Evolutionary conservation across 2,797 vertebrate genomes (phyloP).

Genomic region (Myripristis jacobus): DNA sequence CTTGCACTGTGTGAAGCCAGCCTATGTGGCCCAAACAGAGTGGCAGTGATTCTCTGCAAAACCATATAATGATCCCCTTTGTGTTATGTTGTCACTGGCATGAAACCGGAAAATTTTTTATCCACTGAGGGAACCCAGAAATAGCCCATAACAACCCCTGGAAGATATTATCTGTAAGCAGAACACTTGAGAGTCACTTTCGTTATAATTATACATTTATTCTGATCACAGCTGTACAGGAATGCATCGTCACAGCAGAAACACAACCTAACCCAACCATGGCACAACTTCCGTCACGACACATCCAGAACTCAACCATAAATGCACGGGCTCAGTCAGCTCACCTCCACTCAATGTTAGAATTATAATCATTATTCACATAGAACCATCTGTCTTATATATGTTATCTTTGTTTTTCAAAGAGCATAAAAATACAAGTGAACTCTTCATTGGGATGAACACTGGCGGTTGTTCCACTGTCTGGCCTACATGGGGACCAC

Average conservation of each 20-base stretch:
- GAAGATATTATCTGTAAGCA: constrained; percentile 10
- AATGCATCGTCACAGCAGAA: constrained; percentile 82
- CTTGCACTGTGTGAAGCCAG: too few relatives aligned
- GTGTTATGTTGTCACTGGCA: background rate
- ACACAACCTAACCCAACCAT: constrained; percentile 80
- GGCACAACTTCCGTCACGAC: constrained; percentile 79
- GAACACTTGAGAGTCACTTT: background rate
- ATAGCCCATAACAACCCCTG: rapidly evolving
- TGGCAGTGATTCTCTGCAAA: too few relatives aligned
- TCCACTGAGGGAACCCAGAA: background rate
- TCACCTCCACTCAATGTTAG: constrained; percentile 64
- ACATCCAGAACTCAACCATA: constrained; percentile 78
- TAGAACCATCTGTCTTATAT: constrained; percentile 77
- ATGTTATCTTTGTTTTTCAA: constrained; percentile 76
- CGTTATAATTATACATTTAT: constrained; percentile 80
- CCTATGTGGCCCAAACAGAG: too few relatives aligned
- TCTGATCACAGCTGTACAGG: constrained; percentile 82
- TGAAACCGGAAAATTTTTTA: too few relatives aligned
- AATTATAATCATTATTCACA: constrained; percentile 70
- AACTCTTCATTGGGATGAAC: constrained; percentile 75
- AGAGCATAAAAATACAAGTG: constrained; percentile 83
- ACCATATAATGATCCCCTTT: background rate
- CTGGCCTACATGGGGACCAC: constrained; percentile 58
- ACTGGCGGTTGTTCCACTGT: constrained; percentile 67
- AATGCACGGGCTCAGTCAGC: constrained; percentile 75